Evolutionary conservation across 2,888 invertebrate species (phyloP).

Genomic region (Nasonia oneida): DNA sequence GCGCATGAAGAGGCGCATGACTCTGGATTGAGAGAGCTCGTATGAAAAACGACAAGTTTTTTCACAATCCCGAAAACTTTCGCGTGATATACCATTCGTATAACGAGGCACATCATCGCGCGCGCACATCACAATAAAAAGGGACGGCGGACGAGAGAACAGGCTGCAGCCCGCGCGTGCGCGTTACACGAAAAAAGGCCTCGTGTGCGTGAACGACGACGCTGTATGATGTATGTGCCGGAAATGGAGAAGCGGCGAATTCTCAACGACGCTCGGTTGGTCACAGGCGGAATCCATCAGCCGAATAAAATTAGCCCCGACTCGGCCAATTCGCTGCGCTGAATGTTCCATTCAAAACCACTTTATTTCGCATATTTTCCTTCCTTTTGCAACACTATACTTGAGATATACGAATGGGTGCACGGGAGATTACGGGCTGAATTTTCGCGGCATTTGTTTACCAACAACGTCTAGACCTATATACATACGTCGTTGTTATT

Average conservation of each 20-base stretch:
- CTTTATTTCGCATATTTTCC: neutral
- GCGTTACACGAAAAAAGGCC: neutral
- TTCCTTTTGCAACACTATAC: neutral
- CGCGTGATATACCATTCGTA: slow-evolving; percentile 30
- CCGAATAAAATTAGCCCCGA: slow-evolving; percentile 47
- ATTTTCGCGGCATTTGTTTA: neutral
- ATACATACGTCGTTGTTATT: neutral
- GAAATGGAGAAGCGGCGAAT: neutral
- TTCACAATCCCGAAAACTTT: slow-evolving; percentile 9
- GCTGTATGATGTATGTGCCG: neutral
- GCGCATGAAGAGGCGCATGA: neutral
- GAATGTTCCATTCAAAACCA: slow-evolving; percentile 25
- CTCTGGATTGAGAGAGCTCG: neutral
- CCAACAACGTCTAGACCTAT: neutral
- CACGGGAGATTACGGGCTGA: neutral
- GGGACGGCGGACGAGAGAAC: neutral
- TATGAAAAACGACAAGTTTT: neutral
- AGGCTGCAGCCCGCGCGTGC: neutral
- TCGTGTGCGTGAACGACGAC: neutral
- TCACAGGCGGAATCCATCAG: slow-evolving; percentile 41
- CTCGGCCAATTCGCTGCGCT: slow-evolving; percentile 35
- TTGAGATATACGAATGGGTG: too few species aligned
- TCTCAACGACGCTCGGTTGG: slow-evolving; percentile 13
- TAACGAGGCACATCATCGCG: slow-evolving; percentile 4
- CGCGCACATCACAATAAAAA: neutral